phyloP scores from a whole-genome alignment of 1,140 invertebrate species.

The Aphelenchoides avenae region DNA sequence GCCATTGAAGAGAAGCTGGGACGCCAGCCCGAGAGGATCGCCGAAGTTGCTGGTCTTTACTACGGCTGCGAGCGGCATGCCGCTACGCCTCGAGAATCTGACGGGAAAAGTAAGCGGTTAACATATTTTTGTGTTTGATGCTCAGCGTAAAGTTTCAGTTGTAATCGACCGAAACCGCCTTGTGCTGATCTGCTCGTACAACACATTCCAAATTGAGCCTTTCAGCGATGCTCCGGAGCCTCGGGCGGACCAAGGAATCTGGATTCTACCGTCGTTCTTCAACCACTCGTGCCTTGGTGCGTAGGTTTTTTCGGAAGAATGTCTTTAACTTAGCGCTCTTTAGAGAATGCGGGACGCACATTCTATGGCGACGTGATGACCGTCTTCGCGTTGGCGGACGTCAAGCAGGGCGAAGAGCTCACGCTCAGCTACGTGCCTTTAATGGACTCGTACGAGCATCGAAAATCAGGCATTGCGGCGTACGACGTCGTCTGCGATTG shows the following conservation, averaged over 20 bases:
- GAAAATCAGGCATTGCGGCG: no score
- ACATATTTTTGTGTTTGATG: neutral
- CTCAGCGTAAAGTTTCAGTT: neutral
- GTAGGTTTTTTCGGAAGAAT: no score
- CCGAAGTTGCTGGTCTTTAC: neutral
- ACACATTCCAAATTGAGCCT: no score
- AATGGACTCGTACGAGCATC: no score
- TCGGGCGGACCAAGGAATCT: constrained; percentile 1
- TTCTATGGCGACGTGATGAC: constrained; percentile 9
- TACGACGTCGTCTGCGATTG: no score
- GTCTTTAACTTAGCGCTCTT: neutral
- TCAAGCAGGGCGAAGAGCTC: constrained; percentile 5
- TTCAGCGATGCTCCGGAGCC: no score
- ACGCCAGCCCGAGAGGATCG: no score
- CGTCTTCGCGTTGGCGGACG: neutral
- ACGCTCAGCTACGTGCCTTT: constrained; percentile 2
- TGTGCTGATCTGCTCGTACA: neutral
- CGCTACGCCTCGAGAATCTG: no score
- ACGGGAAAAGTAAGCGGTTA: no score
- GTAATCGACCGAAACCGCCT: neutral
- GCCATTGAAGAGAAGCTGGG: neutral
- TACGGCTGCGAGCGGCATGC: neutral
- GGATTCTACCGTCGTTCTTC: constrained; percentile 3
- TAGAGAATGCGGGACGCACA: neutral
- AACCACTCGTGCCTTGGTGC: constrained; percentile 6